phyloP scores from a whole-genome alignment of 2,888 invertebrate genomes.

The Eupithecia insigniata region DNA sequence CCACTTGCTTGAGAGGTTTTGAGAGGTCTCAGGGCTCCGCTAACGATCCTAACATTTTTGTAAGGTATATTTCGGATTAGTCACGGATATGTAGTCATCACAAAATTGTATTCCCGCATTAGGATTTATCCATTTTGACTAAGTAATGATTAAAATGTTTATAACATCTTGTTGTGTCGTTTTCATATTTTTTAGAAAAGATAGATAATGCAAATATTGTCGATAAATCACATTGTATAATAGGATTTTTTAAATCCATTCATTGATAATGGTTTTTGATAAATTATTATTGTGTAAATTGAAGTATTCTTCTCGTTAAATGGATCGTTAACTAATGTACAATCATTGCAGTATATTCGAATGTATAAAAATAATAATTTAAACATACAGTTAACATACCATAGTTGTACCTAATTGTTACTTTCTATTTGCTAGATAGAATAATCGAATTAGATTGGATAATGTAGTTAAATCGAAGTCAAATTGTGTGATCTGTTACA shows the following conservation, averaged over 20 bases:
- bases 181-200: constrained; percentile 79
- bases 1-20: background rate
- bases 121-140: constrained; percentile 72
- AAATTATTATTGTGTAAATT: constrained; percentile 75
- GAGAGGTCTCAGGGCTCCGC: constrained; percentile 18
- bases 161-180: constrained; percentile 80
- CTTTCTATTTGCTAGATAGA: constrained; percentile 84
- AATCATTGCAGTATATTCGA: constrained; percentile 74
- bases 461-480: constrained; percentile 69
- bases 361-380: constrained; percentile 69
- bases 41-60: constrained; percentile 56
- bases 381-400: constrained; percentile 65
- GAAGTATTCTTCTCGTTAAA: constrained; percentile 75
- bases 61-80: constrained; percentile 73
- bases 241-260: constrained; percentile 59
- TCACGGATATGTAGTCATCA: constrained; percentile 78
- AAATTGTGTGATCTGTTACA: constrained; percentile 71
- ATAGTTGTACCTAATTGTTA: constrained; percentile 83
- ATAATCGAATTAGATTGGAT: constrained; percentile 83
- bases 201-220: constrained; percentile 72
- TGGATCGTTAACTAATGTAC: constrained; percentile 75
- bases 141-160: constrained; percentile 72
- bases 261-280: constrained; percentile 68
- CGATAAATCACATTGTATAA: constrained; percentile 64
- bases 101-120: constrained; percentile 74